phyloP scores from a whole-genome alignment of 2,888 invertebrate species.

The Mythimna lalbum region DNA sequence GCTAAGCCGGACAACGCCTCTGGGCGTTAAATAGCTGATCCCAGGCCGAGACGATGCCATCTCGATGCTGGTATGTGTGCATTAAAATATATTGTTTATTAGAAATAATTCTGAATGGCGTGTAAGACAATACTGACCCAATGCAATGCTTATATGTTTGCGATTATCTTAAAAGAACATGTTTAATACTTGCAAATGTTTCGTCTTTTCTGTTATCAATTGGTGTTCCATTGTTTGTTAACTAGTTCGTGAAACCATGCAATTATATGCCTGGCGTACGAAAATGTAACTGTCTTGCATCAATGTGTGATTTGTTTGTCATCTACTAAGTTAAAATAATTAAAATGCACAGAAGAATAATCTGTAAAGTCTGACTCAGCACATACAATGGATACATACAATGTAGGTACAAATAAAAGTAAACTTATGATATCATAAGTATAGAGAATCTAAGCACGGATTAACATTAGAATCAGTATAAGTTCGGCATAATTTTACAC shows the following conservation, averaged over 20 bases:
- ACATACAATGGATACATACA: not conserved
- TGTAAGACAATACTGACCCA: not conserved
- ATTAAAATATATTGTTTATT: not conserved
- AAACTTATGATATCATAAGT: not conserved
- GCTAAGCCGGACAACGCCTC: not conserved
- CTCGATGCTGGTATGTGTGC: not conserved
- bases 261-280: not conserved
- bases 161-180: constrained; percentile 1
- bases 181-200: not conserved
- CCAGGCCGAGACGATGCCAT: not conserved
- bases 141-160: not conserved
- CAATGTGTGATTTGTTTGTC: constrained; percentile 11
- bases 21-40: not conserved
- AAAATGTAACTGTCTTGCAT: constrained; percentile 3
- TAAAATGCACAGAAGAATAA: not conserved
- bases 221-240: constrained; percentile 15
- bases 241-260: not conserved
- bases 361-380: not conserved
- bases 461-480: too few relatives aligned
- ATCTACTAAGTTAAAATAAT: constrained; percentile 4
- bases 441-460: not conserved
- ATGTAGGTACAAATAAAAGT: not conserved
- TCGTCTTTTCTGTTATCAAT: constrained; percentile 7
- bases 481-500: not conserved
- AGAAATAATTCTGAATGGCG: not conserved